Percentiles rank a stretch among this genome's conserved stretches.
Conservation (phyloP, 2,113 vertebrate species). For the Anguilla rostrata region DNA sequence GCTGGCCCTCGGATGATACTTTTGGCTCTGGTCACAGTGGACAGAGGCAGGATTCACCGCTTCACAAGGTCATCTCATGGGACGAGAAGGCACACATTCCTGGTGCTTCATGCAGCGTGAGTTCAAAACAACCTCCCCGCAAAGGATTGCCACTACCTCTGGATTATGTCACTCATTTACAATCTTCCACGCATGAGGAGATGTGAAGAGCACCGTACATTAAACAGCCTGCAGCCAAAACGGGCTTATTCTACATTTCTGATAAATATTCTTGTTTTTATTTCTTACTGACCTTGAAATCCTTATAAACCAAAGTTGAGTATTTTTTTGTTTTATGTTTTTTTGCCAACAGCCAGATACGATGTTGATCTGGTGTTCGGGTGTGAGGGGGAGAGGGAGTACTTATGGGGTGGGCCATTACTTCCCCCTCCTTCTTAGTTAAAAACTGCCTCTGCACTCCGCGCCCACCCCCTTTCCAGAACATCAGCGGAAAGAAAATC, state of each 20-base stretch:
- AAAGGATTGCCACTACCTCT: conserved; percentile 30
- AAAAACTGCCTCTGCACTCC: not conserved
- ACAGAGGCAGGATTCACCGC: conserved; percentile 55
- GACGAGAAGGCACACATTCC: conserved; percentile 55
- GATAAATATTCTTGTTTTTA: not conserved
- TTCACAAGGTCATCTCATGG: conserved; percentile 51
- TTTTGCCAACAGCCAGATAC: conserved; percentile 33
- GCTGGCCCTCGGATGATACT: conserved; percentile 50
- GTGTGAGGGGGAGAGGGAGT: not conserved
- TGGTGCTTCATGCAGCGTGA: conserved; percentile 41
- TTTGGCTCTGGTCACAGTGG: conserved; percentile 62
- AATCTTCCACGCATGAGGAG: not conserved
- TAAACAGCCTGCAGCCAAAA: not conserved
- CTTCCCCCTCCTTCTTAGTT: not conserved
- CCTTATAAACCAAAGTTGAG: not conserved
- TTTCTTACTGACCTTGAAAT: not conserved
- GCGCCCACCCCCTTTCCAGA: not conserved
- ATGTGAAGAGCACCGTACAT: not conserved
- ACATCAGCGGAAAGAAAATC: not conserved
- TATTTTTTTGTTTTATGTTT: not conserved
- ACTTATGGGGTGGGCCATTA: not conserved
- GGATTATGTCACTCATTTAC: conserved; percentile 6
- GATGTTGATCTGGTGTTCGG: conserved; percentile 36
- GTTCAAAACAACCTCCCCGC: conserved; percentile 47
- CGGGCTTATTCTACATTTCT: not conserved